Base-by-base conservation (phyloP, 2,797 vertebrate genomes). In the Neosalanx taihuensis region DNA sequence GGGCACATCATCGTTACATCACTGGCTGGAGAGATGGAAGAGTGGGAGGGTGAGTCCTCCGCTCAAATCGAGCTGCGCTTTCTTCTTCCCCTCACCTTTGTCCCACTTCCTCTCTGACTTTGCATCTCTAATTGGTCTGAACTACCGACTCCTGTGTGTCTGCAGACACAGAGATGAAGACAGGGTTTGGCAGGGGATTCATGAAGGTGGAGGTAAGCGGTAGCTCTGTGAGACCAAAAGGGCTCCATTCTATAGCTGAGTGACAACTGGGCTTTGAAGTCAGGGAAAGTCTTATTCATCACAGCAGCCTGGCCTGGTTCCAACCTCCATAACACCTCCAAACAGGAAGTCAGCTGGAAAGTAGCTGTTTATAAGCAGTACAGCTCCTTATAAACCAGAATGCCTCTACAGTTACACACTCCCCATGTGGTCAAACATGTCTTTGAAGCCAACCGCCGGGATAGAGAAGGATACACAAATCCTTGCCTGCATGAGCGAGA, bases 91-190 rank as follows among this genome's bases (percentile, higher is more conserved):
- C 51, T n/a, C 51, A 56, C n/a, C 3, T 51, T 9, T 51, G 41
- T 12, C 12, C 3, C 37, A 67, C 35, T 51, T 71, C 20, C 15
- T 31, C 6, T 26, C 26, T 9, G 5, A 9, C 72, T 82, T 79
- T 75, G 1, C n/a, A 10, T 6, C 51, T 56, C 51, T 49, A 23
- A n/a, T 71, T 71, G 74, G 51, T 51, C 18, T 58, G 56, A 72
- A 26, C 41, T 7, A 67, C 26, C n/a, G 29, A 26, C 49, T 67
- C 65, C 20, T 33, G 33, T 60, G 13, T 53, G 67, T 71, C n/a
- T 65, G 20, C 49, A 71, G 75, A 79, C 74, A 41, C 17, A 30
- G 70, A 76, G 76, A 76, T 77, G 78, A 70, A 17, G 51, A 4
- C 15, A 5, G 51, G 4, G 51, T n/a, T 53, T n/a, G 18, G 13